These are phyloP conservation scores for Lophotriccus pileatus DNA, from an alignment of 2,797 vertebrate genomes.

Conservation along the genomic window DNA sequence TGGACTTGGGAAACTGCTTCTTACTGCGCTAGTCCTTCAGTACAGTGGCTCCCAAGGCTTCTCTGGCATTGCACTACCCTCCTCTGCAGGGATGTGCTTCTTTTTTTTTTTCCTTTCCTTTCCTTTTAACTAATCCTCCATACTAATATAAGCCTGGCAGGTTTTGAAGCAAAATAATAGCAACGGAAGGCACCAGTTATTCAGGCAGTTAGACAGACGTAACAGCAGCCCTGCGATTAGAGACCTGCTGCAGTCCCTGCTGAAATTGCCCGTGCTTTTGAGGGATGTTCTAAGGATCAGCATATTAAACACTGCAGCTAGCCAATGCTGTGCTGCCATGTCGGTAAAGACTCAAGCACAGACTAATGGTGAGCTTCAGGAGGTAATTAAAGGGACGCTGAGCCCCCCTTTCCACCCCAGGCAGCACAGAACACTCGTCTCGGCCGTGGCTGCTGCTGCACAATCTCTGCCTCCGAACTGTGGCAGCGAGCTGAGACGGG, in stretches of 20 bases:
- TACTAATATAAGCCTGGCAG: background rate
- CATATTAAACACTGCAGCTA: background rate
- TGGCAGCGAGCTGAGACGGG: background rate
- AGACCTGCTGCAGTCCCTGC: background rate
- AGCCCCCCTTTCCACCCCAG: background rate
- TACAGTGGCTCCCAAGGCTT: background rate
- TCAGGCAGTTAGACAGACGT: background rate
- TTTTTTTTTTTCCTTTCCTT: background rate
- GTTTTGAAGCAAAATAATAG: background rate
- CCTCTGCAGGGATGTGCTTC: background rate
- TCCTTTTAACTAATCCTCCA: background rate
- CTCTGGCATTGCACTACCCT: background rate
- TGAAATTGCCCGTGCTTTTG: background rate
- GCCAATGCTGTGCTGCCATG: background rate
- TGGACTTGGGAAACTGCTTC: background rate
- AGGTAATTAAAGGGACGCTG: background rate
- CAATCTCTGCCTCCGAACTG: background rate
- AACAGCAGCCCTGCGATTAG: background rate
- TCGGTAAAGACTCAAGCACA: background rate
- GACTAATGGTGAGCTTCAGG: background rate
- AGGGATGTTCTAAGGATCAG: background rate
- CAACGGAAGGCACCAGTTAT: background rate
- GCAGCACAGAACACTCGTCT: background rate
- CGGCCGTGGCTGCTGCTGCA: background rate
- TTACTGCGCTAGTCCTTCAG: background rate